phyloP scores from a whole-genome alignment of 2,888 invertebrate genomes.

The Lathronympha strigana region DNA sequence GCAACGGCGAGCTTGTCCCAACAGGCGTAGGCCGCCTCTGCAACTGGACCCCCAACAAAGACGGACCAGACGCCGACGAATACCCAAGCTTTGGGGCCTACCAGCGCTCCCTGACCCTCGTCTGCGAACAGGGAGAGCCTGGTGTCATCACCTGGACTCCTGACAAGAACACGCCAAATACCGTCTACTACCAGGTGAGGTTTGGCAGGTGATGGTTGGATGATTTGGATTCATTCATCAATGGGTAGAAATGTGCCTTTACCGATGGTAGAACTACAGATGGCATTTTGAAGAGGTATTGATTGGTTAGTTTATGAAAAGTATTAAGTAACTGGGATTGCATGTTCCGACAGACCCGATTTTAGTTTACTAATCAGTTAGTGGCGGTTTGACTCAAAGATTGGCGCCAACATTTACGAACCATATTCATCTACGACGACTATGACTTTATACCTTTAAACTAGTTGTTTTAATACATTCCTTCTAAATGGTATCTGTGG shows the following conservation, averaged over 20 bases:
- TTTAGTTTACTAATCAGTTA: too few relatives aligned
- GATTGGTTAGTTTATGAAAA: neutral
- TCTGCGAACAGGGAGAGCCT: slow-evolving; percentile 93
- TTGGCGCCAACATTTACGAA: too few relatives aligned
- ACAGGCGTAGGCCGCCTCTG: slow-evolving; percentile 93
- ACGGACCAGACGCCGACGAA: slow-evolving; percentile 90
- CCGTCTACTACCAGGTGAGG: slow-evolving; percentile 94
- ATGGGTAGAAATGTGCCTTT: neutral
- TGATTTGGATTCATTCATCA: slow-evolving; percentile 9
- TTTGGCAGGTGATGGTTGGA: neutral
- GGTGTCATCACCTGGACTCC: slow-evolving; percentile 95
- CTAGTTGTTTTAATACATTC: neutral
- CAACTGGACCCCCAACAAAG: slow-evolving; percentile 92
- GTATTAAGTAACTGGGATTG: neutral
- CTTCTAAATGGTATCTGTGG: neutral
- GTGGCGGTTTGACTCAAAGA: too few relatives aligned
- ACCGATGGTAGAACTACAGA: neutral
- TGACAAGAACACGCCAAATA: slow-evolving; percentile 93
- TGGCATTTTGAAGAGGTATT: neutral
- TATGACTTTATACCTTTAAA: too few relatives aligned
- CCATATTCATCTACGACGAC: too few relatives aligned
- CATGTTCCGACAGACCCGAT: neutral
- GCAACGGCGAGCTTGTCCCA: slow-evolving; percentile 88
- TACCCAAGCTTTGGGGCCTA: slow-evolving; percentile 95
- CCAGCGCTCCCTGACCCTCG: slow-evolving; percentile 91